phyloP scores from a whole-genome alignment of 2,797 vertebrate species.

The Nannoperca australis region DNA sequence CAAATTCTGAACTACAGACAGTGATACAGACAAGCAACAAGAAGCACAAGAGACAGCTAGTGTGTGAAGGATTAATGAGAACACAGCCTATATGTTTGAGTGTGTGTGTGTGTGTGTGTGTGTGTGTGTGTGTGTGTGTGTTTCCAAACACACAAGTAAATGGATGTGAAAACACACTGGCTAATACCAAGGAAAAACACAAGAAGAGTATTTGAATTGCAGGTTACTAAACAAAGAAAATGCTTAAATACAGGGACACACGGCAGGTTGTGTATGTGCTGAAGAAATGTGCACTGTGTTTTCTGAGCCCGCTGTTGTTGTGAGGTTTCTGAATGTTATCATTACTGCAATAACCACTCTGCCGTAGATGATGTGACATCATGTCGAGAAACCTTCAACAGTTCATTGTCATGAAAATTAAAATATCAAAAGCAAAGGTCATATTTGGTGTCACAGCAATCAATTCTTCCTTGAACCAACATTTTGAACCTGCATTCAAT shows the following conservation, averaged over 20 bases:
- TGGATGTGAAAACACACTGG: slow-evolving; percentile 19
- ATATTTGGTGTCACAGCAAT: slow-evolving; percentile 10
- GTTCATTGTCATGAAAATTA: slow-evolving; percentile 1
- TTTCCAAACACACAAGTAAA: background rate
- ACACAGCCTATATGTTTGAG: no score
- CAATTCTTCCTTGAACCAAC: background rate
- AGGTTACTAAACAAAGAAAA: no score
- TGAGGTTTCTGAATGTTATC: background rate
- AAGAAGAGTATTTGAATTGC: background rate
- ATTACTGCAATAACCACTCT: background rate
- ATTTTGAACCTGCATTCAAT: slow-evolving; percentile 12
- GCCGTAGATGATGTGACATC: background rate
- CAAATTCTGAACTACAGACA: no score
- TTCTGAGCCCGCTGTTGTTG: background rate
- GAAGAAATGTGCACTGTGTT: background rate
- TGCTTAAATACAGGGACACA: no score
- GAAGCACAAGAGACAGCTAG: no score
- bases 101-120: no score
- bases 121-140: no score
- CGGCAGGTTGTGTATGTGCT: no score
- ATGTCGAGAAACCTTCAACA: slow-evolving; percentile 4
- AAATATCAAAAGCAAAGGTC: slow-evolving; percentile 19
- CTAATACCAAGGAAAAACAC: slow-evolving; percentile 16
- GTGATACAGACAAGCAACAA: no score
- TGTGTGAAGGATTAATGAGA: no score